Evolutionary conservation across 2,888 invertebrate species (phyloP), one percentile per base, ranked within the genome.

Genomic region (Bedellia somnulentella): DNA sequence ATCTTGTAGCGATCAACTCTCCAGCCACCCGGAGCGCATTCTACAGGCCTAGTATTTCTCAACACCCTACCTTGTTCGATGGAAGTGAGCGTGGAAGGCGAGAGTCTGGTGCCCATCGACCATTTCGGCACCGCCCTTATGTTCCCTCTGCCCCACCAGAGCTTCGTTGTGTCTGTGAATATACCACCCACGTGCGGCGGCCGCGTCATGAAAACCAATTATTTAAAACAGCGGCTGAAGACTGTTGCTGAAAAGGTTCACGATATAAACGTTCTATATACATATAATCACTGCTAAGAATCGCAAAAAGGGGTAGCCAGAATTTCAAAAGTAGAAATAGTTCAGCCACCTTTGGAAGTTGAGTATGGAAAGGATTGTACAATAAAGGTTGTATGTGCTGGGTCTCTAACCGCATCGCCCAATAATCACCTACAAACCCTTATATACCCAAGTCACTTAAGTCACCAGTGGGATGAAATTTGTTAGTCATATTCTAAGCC

Each of bases 61-160:
- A 87, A 87, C 49, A 80, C 82, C 0, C 52, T 85, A 9, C 78
- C 73, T 0, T 87, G 87, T 43, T 52, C 71, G 1, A 49, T 85
- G 6, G 68, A 66, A 14, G 37, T 66, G 29, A 39, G 51, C 0
- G 54, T 71, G 27, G 40, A 37, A 2, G 66, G 60, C 0, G 57
- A 60, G 33, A 66, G 63, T 1, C 35, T 58, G 2, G 61, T 54
- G 0, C 39, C 55, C 0, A 55, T 71, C 10, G 70, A 64, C 22
- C 39, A 43, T n/a, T 53, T 51, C 22, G 71, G 70, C 3, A 70
- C 71, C 0, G 61, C 61, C 1, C 51, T 73, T 2, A 56, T 73
- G 51, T 49, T 64, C 0, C 68, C 73, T 1, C 38, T 73, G 12
- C 63, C 61, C 0, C 58, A 59, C 24, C 46, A 39, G 5, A 30